phyloP scores from a whole-genome alignment of 2,888 invertebrate genomes.

The Adelphocoris suturalis region DNA sequence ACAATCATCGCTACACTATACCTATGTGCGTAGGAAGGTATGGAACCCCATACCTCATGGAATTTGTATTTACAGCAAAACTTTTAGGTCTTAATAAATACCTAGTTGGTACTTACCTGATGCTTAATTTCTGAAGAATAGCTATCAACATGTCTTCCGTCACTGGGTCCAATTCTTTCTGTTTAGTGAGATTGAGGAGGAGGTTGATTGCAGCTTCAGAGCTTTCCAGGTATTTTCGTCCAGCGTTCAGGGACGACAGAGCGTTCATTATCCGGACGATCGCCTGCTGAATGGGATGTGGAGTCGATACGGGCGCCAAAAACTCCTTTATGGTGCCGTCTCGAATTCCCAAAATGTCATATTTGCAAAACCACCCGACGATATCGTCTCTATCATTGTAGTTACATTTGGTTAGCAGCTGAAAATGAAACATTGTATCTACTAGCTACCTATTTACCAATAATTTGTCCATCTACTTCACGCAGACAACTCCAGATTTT shows the following conservation, averaged over 20 bases:
- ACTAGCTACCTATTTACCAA: too few species aligned
- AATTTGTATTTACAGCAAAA: too few species aligned
- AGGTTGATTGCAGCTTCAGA: constrained; percentile 69
- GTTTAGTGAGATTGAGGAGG: constrained; percentile 76
- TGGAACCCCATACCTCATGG: too few species aligned
- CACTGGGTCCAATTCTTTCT: constrained; percentile 78
- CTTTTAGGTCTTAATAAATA: too few species aligned
- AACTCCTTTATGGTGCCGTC: constrained; percentile 75
- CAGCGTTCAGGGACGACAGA: constrained; percentile 82
- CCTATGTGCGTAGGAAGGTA: too few species aligned
- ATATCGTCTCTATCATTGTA: constrained; percentile 48
- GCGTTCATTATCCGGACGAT: constrained; percentile 83
- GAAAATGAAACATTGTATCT: background rate
- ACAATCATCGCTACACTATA: too few species aligned
- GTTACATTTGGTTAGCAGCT: constrained; percentile 65
- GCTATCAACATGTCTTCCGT: constrained; percentile 84
- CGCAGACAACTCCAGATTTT: too few species aligned
- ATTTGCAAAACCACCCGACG: constrained; percentile 60
- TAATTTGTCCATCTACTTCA: too few species aligned
- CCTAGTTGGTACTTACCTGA: too few species aligned
- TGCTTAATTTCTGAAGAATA: constrained; percentile 84
- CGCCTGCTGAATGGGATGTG: constrained; percentile 80
- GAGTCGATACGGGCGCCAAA: constrained; percentile 77
- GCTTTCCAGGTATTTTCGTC: constrained; percentile 80
- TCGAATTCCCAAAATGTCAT: constrained; percentile 73